A percentile compares a stretch with the other conserved stretches of the same genome.
Conservation (phyloP, 2,797 vertebrate genomes). For the Phoxinus dragarum region DNA sequence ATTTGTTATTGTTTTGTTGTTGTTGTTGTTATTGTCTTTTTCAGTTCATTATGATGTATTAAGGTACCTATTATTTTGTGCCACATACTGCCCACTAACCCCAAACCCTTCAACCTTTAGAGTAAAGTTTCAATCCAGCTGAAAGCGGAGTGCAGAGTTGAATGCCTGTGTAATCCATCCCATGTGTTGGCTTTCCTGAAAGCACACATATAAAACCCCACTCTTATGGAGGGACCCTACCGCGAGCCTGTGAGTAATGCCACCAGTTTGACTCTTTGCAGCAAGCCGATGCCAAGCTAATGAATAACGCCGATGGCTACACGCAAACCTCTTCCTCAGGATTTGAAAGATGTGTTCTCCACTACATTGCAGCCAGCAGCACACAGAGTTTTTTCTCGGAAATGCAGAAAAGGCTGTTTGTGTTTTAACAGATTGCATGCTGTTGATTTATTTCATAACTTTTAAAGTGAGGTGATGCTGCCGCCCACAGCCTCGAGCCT, state of each 20-base stretch:
- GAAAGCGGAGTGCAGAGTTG: conserved; percentile 22
- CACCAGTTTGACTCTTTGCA: conserved; percentile 35
- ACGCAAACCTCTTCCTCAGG: conserved; percentile 22
- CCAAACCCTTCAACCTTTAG: neutral
- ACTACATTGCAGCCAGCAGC: conserved; percentile 1
- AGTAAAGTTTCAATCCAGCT: neutral
- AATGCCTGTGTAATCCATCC: conserved; percentile 52
- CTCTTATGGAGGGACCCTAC: conserved; percentile 22
- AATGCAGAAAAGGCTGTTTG: conserved; percentile 2
- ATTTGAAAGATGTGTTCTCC: conserved; percentile 37
- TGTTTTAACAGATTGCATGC: conserved; percentile 31
- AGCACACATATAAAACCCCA: conserved; percentile 67
- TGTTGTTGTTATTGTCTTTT: neutral
- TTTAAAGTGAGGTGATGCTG: conserved; percentile 33
- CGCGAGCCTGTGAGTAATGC: conserved; percentile 37
- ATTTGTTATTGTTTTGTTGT: neutral
- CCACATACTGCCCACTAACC: neutral
- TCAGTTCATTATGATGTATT: neutral
- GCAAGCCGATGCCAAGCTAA: conserved; percentile 30
- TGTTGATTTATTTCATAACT: conserved; percentile 41
- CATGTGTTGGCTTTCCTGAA: conserved; percentile 65
- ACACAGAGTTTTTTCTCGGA: conserved; percentile 25
- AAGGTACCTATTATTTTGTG: neutral
- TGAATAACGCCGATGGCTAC: conserved; percentile 39
- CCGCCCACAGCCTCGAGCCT: conserved; percentile 14